These are phyloP conservation scores for Chrosomus eos DNA, from an alignment of 2,797 vertebrate genomes.

Conservation along the genomic window DNA sequence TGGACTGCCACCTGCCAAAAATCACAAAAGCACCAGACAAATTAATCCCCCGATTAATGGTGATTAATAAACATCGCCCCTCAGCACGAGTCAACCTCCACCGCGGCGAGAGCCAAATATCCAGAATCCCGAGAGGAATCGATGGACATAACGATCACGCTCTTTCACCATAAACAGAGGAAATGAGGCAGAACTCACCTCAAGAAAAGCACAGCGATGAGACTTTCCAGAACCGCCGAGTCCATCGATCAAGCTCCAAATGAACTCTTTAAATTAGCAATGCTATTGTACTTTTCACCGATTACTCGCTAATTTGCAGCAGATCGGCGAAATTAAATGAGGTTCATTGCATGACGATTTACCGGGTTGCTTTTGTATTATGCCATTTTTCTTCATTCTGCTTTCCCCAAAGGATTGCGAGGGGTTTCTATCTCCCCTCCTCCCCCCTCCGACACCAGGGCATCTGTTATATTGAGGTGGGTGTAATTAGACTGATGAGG, in stretches of 20 bases:
- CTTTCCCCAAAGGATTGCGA: constrained; percentile 21
- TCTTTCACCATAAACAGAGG: constrained; percentile 45
- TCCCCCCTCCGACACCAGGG: constrained; percentile 68
- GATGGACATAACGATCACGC: constrained; percentile 27
- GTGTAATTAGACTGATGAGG: constrained; percentile 78
- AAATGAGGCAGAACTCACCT: constrained; percentile 47
- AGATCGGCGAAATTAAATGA: constrained; percentile 46
- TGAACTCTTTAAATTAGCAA: constrained; percentile 40
- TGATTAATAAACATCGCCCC: constrained; percentile 42
- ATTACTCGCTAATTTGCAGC: constrained; percentile 40
- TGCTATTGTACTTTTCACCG: constrained; percentile 32
- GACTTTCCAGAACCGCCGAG: constrained; percentile 6
- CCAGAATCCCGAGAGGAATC: constrained; percentile 31
- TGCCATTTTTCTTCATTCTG: constrained; percentile 43
- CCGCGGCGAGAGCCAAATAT: constrained; percentile 10
- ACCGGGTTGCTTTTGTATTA: constrained; percentile 45
- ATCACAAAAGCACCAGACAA: constrained; percentile 40
- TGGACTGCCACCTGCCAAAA: constrained; percentile 80
- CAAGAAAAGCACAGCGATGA: constrained; percentile 18
- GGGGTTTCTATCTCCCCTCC: constrained; percentile 31
- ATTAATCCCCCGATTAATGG: constrained; percentile 46
- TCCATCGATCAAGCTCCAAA: constrained; percentile 36
- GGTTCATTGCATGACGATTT: constrained; percentile 38
- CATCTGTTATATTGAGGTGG: constrained; percentile 78
- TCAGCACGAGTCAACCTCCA: neutral